Percentiles rank a stretch among this genome's conserved stretches.
Conservation (phyloP, 2,888 invertebrate genomes). For the Neocrepidodera transversa region DNA sequence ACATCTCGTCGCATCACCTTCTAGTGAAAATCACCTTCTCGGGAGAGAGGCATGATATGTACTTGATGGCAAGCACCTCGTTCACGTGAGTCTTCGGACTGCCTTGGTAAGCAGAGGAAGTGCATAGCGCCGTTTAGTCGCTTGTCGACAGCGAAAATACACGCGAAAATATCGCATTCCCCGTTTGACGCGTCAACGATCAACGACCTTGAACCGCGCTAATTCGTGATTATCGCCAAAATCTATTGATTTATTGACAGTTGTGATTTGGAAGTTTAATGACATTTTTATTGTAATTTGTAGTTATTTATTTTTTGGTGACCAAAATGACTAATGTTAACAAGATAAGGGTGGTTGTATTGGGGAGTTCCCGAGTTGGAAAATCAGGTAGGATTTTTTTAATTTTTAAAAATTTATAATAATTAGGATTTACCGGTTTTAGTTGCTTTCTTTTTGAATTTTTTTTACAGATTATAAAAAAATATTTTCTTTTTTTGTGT, state of each 20-base stretch:
- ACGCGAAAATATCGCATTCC: constrained; percentile 28
- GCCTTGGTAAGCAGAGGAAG: constrained; percentile 32
- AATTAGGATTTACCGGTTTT: too few relatives aligned
- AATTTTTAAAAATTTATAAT: too few relatives aligned
- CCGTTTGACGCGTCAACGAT: constrained; percentile 26
- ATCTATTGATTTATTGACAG: constrained; percentile 2
- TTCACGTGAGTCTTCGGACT: constrained; percentile 37
- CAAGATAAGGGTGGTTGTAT: constrained; percentile 80
- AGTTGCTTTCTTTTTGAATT: too few relatives aligned
- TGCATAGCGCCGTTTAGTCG: constrained; percentile 37
- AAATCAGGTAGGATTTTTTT: constrained; percentile 69
- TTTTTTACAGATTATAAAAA: too few relatives aligned
- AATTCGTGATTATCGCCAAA: constrained; percentile 20
- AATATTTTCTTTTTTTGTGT: too few relatives aligned
- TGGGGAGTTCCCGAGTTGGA: constrained; percentile 78
- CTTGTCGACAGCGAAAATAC: constrained; percentile 43
- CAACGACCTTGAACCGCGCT: constrained; percentile 34
- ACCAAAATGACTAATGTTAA: constrained; percentile 75
- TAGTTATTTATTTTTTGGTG: constrained; percentile 12
- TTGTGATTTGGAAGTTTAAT: constrained; percentile 13
- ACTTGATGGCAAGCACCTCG: constrained; percentile 29
- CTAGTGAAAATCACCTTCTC: constrained; percentile 23
- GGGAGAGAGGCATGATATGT: constrained; percentile 26
- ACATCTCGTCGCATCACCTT: constrained; percentile 23
- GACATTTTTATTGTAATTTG: constrained; percentile 1